Evolutionary conservation across 2,113 vertebrate genomes (phyloP).

Genomic region (Oxyruncus cristatus): DNA sequence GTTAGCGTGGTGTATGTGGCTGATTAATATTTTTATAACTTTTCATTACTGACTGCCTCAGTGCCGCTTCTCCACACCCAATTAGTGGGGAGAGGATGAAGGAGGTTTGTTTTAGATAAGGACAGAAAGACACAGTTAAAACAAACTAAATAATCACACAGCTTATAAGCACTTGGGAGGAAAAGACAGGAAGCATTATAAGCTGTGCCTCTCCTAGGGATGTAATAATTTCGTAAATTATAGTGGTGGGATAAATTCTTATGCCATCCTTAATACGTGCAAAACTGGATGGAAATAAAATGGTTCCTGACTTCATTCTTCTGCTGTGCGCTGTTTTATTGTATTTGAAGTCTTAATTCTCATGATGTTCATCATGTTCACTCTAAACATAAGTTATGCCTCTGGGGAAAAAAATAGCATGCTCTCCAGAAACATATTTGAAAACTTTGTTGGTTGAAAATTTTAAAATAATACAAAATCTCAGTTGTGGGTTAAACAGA

Average conservation of each 20-base stretch:
- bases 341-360: constrained; percentile 2
- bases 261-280: constrained; percentile 27
- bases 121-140: background rate
- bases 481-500: background rate
- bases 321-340: constrained; percentile 44
- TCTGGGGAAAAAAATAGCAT: background rate
- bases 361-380: background rate
- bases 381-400: constrained; percentile 7
- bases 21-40: background rate
- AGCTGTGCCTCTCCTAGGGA: constrained; percentile 9
- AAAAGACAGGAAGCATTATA: background rate
- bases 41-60: background rate
- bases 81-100: background rate
- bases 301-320: constrained; percentile 43
- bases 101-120: background rate
- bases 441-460: background rate
- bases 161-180: background rate
- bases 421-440: constrained; percentile 5
- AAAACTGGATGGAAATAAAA: constrained; percentile 56
- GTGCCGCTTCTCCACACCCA: background rate
- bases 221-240: background rate
- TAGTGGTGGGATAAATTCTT: background rate
- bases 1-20: constrained; percentile 18
- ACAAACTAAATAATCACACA: background rate
- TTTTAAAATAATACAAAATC: background rate